phyloP scores from a whole-genome alignment of 2,113 vertebrate genomes.

The Hydrochoerus hydrochaeris region DNA sequence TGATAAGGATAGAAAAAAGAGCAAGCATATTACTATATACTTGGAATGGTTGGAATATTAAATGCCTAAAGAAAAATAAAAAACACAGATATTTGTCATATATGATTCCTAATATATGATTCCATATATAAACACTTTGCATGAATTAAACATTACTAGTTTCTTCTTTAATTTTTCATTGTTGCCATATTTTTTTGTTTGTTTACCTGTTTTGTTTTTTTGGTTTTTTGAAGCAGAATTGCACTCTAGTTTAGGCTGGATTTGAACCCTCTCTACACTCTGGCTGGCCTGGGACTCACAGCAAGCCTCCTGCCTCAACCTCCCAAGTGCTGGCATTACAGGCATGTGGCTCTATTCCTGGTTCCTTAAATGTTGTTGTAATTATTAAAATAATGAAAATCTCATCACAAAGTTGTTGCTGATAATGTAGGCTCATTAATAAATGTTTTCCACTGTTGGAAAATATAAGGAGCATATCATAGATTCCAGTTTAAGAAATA shows the following conservation, averaged over 20 bases:
- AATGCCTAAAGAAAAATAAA: constrained; percentile 18
- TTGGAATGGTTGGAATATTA: background rate
- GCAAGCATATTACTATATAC: background rate
- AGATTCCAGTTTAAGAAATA: constrained; percentile 11
- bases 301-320: too few species aligned
- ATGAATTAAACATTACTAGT: background rate
- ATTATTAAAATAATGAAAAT: constrained; percentile 37
- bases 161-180: background rate
- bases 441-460: background rate
- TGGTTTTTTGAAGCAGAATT: too few species aligned
- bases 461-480: background rate
- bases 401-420: constrained; percentile 20
- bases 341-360: too few species aligned
- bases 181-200: background rate
- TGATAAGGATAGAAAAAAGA: background rate
- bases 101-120: too few species aligned
- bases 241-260: too few species aligned
- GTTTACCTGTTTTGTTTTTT: too few species aligned
- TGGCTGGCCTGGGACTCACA: too few species aligned
- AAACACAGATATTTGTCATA: background rate
- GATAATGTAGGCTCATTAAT: constrained; percentile 31
- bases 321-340: too few species aligned
- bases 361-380: background rate
- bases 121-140: background rate
- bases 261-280: too few species aligned